Percentiles rank a stretch among this genome's conserved stretches.
Conservation (phyloP, 2,113 vertebrate species). For the Falcunculus frontatus region DNA sequence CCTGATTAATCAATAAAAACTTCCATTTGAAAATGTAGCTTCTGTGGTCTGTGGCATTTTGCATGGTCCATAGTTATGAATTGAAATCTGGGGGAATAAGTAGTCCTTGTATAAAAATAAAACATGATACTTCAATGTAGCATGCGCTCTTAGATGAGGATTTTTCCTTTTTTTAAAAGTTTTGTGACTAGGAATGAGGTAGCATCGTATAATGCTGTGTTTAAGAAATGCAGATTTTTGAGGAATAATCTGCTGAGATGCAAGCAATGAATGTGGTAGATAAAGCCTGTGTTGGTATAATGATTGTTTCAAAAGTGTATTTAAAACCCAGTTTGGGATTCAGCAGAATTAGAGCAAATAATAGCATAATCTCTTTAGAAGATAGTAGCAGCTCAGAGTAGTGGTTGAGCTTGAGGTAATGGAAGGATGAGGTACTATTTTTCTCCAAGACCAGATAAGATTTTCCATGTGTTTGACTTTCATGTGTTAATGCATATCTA, state of each 20-base stretch:
- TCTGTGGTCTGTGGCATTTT: conserved; percentile 46
- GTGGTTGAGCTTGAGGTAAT: neutral
- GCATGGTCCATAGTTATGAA: conserved; percentile 31
- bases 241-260: neutral
- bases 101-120: neutral
- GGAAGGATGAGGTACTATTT: neutral
- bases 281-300: neutral
- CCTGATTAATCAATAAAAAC: conserved; percentile 54
- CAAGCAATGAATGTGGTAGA: neutral
- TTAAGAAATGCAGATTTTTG: neutral
- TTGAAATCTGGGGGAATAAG: neutral
- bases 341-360: neutral
- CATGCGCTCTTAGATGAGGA: neutral
- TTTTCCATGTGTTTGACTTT: neutral
- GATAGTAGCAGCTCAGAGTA: neutral
- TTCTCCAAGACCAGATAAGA: neutral
- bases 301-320: neutral
- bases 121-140: neutral
- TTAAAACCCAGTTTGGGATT: neutral
- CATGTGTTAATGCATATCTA: neutral
- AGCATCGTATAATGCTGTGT: neutral
- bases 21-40: conserved; percentile 23
- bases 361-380: neutral
- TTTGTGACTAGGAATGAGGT: neutral
- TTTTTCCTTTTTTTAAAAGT: neutral